A percentile compares a stretch with the other conserved stretches of the same genome.
phyloP scores from a whole-genome alignment of 1,140 invertebrate species.

The Pantala flavescens region DNA sequence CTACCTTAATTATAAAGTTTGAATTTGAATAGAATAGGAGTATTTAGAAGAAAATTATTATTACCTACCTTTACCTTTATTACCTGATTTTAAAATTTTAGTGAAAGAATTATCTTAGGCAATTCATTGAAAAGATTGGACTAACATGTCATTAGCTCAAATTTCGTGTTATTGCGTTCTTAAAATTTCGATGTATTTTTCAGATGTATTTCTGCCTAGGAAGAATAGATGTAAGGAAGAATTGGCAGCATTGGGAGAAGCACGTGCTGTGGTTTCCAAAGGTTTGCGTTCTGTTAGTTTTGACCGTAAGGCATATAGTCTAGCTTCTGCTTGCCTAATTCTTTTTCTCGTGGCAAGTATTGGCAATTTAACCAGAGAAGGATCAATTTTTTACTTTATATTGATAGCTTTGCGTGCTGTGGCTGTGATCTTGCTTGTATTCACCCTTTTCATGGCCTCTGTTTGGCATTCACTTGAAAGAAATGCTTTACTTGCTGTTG shows the following conservation, averaged over 20 bases:
- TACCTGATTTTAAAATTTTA: too few relatives aligned
- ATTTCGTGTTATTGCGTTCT: too few relatives aligned
- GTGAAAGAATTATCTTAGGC: too few relatives aligned
- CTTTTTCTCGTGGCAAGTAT: constrained; percentile 36
- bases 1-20: too few relatives aligned
- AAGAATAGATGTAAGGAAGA: not conserved
- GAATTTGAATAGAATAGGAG: too few relatives aligned
- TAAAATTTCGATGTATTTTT: too few relatives aligned
- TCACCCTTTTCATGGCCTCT: constrained; percentile 61
- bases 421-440: constrained; percentile 46
- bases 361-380: constrained; percentile 38
- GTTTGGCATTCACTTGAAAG: constrained; percentile 68
- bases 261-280: constrained; percentile 16
- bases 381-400: constrained; percentile 29
- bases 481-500: constrained; percentile 62
- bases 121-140: too few relatives aligned
- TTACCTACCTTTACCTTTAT: too few relatives aligned
- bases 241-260: not conserved
- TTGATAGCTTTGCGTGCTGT: constrained; percentile 33
- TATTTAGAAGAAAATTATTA: too few relatives aligned
- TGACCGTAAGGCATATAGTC: constrained; percentile 15
- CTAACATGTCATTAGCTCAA: too few relatives aligned
- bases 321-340: constrained; percentile 36
- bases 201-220: too few relatives aligned
- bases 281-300: constrained; percentile 19